Evolutionary conservation across 2,888 invertebrate species (phyloP), one percentile per base, ranked within the genome.

Genomic region (Fabriciana adippe): DNA sequence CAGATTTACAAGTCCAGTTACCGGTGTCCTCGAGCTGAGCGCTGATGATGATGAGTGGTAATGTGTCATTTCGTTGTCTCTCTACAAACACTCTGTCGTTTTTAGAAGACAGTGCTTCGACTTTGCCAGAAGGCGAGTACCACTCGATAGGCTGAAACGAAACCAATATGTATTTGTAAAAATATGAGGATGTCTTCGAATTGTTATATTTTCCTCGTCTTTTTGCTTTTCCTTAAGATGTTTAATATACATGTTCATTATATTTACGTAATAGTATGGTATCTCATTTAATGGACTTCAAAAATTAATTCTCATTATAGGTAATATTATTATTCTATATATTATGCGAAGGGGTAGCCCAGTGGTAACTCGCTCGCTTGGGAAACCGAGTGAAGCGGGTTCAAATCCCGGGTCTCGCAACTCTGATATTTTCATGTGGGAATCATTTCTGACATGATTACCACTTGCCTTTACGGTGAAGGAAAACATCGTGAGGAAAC

Each of bases 1-100:
- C 90, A 35, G 90, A 78, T 69, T 78, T 88, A 72, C 92, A 92
- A n/a, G 89, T 91, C 90, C 90, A 92, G 78, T 86, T 89, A 31
- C 92, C 92, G 45, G 76, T 83, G 66, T 92, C 92, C 15, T 77
- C 72, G 18, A 89, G 79, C 72, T 83, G 81, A 18, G 86, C 78
- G 41, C 79, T 75, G 65, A 87, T 83, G 53, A 92, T 86, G 69
- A 91, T 87, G 51, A 92, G 83, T 1, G 85, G 81, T 31, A 84
- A 64, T 0, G 74, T 72, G 35, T 80, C 78, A 77, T 76, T 76
- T 14, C 76, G 76, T 6, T 72, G 71, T 69, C 79, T 80, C 64
- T 92, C 90, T 8, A 90, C 83, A 57, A 79, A 87, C 1, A 90
- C 80, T 60, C 90, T 81, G 21, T 74, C 83, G 73, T 87, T 89